Evolutionary conservation across 2,888 invertebrate genomes (phyloP).

Genomic region (Antheraea yamamai): DNA sequence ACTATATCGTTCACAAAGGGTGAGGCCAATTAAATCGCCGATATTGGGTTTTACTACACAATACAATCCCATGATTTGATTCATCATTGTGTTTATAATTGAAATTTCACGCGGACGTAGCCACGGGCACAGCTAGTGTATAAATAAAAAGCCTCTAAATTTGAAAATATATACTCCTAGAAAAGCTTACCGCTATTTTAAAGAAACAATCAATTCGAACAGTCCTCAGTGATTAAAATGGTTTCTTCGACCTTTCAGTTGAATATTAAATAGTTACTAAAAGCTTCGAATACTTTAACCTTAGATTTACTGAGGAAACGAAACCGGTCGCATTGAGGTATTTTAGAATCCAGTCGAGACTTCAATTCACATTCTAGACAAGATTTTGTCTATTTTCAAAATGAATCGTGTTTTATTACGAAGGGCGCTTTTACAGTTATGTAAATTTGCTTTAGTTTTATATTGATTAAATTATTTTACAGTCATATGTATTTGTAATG

Average conservation of each 20-base stretch:
- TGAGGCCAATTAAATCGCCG: no score
- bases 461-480: neutral
- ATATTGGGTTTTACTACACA: no score
- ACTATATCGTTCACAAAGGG: no score
- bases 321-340: neutral
- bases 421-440: neutral
- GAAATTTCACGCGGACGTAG: no score
- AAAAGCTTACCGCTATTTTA: neutral
- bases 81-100: no score
- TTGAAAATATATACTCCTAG: neutral
- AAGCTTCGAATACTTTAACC: neutral
- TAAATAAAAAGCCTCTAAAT: no score
- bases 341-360: neutral
- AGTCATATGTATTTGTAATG: no score
- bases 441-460: neutral
- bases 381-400: neutral
- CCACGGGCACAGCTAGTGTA: no score
- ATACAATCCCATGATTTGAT: no score
- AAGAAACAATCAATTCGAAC: neutral
- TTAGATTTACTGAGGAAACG: neutral
- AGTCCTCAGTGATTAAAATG: neutral
- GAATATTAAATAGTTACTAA: conserved; percentile 4
- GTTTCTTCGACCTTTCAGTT: neutral
- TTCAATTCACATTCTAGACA: neutral
- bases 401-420: neutral